Conservation (phyloP, 1,140 invertebrate species). For the Drosophila varians region DNA sequence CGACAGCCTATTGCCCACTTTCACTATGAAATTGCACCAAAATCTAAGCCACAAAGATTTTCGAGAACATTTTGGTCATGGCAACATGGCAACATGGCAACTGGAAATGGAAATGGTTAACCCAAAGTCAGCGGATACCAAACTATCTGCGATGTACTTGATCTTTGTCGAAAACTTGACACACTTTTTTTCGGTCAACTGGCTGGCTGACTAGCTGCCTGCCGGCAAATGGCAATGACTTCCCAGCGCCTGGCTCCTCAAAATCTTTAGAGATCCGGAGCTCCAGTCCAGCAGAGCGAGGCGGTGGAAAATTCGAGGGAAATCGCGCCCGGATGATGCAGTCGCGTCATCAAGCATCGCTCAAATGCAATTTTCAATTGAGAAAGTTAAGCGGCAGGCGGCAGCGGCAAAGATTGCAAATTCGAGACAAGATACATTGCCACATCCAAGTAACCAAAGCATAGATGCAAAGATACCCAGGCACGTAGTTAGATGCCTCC, state of each 20-base stretch:
- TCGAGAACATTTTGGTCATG: slow-evolving; percentile 75
- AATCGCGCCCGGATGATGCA: slow-evolving; percentile 27
- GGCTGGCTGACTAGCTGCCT: slow-evolving; percentile 19
- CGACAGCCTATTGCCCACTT: slow-evolving; percentile 27
- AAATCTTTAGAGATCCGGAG: not conserved
- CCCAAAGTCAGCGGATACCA: slow-evolving; percentile 46
- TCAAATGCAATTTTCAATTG: slow-evolving; percentile 74
- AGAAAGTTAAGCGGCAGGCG: slow-evolving; percentile 55
- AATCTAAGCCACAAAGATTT: slow-evolving; percentile 62
- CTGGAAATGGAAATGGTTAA: slow-evolving; percentile 39
- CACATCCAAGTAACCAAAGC: not conserved
- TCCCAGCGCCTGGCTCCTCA: slow-evolving; percentile 29
- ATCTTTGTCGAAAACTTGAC: slow-evolving; percentile 76
- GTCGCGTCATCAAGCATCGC: slow-evolving; percentile 19
- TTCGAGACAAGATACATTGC: slow-evolving; percentile 38
- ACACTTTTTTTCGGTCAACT: slow-evolving; percentile 74
- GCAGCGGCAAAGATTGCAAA: slow-evolving; percentile 44
- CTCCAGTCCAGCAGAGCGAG: slow-evolving; percentile 41
- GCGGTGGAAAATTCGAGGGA: slow-evolving; percentile 72
- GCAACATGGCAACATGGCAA: too few species aligned
- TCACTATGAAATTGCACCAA: slow-evolving; percentile 60
- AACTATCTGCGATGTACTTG: slow-evolving; percentile 75
- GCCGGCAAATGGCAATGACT: slow-evolving; percentile 48
- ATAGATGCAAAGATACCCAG: slow-evolving; percentile 16
- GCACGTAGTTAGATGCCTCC: slow-evolving; percentile 23